A percentile compares a stretch with the other conserved stretches of the same genome.
Evolutionary conservation across 2,888 invertebrate species (phyloP).

Genomic region (Thymelicus sylvestris): DNA sequence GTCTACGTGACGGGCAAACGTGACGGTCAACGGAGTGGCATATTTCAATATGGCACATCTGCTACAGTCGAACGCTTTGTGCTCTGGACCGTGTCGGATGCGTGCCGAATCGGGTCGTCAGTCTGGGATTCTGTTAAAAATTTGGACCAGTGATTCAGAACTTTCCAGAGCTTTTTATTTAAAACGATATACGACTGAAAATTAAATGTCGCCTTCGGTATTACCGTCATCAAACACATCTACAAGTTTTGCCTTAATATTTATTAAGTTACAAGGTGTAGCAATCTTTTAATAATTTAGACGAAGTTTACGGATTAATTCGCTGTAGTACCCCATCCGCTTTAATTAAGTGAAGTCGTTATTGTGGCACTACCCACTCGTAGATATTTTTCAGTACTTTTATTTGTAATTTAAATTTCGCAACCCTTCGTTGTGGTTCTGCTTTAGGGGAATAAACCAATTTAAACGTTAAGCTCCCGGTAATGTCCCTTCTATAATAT

Average conservation of each 20-base stretch:
- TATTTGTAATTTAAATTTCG: conserved; percentile 85
- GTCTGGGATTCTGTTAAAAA: conserved; percentile 42
- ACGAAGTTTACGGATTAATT: conserved; percentile 73
- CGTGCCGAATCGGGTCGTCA: conserved; percentile 65
- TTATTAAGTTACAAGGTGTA: neutral
- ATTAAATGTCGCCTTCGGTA: no score
- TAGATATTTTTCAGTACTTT: conserved; percentile 83
- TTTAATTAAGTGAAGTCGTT: conserved; percentile 83
- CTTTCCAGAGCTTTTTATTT: conserved; percentile 35
- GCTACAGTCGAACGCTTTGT: conserved; percentile 57
- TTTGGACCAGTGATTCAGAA: conserved; percentile 35
- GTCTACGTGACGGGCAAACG: conserved; percentile 64
- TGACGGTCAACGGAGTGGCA: conserved; percentile 66
- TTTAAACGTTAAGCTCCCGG: conserved; percentile 82
- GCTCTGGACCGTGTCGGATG: conserved; percentile 65
- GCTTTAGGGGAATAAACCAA: conserved; percentile 82
- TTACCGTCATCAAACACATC: no score
- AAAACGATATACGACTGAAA: neutral
- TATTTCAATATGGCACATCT: conserved; percentile 79
- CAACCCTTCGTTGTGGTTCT: conserved; percentile 78
- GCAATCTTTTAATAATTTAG: conserved; percentile 55
- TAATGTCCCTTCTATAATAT: conserved; percentile 79
- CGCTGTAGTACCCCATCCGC: conserved; percentile 80
- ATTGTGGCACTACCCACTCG: conserved; percentile 82
- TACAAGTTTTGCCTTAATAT: neutral